Percentiles rank a stretch among this genome's conserved stretches.
Evolutionary conservation across 2,113 vertebrate species (phyloP).

Genomic region (Toxostoma redivivum): DNA sequence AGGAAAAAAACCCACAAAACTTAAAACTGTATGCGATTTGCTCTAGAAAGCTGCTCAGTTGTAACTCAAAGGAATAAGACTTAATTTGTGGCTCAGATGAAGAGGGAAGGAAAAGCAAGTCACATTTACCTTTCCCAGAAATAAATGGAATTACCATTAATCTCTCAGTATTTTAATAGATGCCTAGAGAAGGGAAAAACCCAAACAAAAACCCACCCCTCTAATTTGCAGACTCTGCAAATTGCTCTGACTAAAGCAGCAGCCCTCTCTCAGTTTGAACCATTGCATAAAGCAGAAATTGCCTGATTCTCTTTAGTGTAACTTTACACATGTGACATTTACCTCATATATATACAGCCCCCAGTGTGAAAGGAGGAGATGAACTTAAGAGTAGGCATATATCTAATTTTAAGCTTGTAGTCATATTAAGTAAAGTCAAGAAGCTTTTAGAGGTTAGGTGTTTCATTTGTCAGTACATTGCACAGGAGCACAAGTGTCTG

Average conservation of each 20-base stretch:
- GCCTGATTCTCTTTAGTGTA: background rate
- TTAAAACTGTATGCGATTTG: background rate
- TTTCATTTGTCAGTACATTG: too few relatives aligned
- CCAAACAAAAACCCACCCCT: background rate
- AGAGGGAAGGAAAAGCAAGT: background rate
- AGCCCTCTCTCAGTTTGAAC: background rate
- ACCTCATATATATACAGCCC: too few relatives aligned
- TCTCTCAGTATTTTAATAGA: background rate
- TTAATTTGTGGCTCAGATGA: background rate
- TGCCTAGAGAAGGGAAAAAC: too few relatives aligned
- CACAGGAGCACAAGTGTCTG: background rate
- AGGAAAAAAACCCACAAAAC: background rate
- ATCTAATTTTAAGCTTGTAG: background rate
- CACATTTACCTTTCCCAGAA: background rate
- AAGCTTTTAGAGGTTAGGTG: background rate
- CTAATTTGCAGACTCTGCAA: background rate
- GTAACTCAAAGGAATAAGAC: background rate
- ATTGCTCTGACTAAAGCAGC: background rate
- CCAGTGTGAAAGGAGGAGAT: background rate
- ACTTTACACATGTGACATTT: accelerated
- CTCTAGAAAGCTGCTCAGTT: background rate
- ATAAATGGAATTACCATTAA: background rate
- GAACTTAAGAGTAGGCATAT: background rate
- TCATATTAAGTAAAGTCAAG: background rate
- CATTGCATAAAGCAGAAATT: background rate